A percentile compares a stretch with the other conserved stretches of the same genome.
phyloP scores from a whole-genome alignment of 2,797 vertebrate genomes.

The Gadopsis marmoratus region DNA sequence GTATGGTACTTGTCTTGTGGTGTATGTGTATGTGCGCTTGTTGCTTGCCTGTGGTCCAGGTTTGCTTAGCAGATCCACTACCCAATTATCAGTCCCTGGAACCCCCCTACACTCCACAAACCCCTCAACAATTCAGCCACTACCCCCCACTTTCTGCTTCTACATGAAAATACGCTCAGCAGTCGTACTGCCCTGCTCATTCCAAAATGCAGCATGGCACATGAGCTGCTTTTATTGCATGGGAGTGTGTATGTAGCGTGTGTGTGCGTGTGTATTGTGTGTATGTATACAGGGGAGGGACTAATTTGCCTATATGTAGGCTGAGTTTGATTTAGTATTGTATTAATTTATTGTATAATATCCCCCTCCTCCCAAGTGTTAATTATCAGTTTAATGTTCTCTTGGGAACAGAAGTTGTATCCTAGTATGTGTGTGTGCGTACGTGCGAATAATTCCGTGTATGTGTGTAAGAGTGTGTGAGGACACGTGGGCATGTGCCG shows the following conservation, averaged over 20 bases:
- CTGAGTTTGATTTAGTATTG: slow-evolving; percentile 78
- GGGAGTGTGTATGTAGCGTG: slow-evolving; percentile 77
- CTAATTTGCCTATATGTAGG: slow-evolving; percentile 83
- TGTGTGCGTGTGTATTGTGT: slow-evolving; percentile 60
- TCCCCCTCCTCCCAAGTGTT: slow-evolving; percentile 68
- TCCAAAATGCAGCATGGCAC: slow-evolving; percentile 82
- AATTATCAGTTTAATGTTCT: slow-evolving; percentile 80
- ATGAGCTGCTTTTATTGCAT: slow-evolving; percentile 83
- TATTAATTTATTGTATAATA: slow-evolving; percentile 81
- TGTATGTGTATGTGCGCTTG: slow-evolving; percentile 82
- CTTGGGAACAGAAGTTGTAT: slow-evolving; percentile 79
- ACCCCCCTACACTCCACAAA: slow-evolving; percentile 11
- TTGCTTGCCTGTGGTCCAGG: slow-evolving; percentile 80
- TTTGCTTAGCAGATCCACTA: slow-evolving; percentile 78
- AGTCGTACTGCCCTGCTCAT: slow-evolving; percentile 76
- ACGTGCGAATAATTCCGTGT: slow-evolving; percentile 43
- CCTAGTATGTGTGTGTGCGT: slow-evolving; percentile 66
- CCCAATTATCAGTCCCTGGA: slow-evolving; percentile 63
- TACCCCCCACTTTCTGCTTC: slow-evolving; percentile 72
- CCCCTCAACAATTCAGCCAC: slow-evolving; percentile 40
- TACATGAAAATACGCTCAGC: slow-evolving; percentile 76
- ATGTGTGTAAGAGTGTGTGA: slow-evolving; percentile 50
- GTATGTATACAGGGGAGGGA: slow-evolving; percentile 69
- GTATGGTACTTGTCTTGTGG: slow-evolving; percentile 86
- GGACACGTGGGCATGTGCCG: slow-evolving; percentile 74